A percentile compares a stretch with the other conserved stretches of the same genome.
Conservation (phyloP, 2,113 vertebrate species). For the Telmatochromis bifrenatus region DNA sequence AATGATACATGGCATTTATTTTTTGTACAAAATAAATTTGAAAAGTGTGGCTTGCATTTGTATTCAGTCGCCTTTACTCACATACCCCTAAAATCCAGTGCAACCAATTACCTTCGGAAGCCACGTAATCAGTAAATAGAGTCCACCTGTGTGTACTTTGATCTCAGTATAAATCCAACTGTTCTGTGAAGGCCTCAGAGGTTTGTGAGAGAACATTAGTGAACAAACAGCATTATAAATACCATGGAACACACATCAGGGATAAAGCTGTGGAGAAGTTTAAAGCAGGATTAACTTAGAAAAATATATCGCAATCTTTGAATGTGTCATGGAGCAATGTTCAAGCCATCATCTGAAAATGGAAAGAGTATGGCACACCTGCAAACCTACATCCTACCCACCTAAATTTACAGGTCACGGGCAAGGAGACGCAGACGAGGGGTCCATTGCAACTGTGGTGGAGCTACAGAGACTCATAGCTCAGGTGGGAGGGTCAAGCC, state of each 20-base stretch:
- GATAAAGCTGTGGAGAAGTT: neutral
- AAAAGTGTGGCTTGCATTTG: neutral
- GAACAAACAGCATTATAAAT: neutral
- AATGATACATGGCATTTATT: neutral
- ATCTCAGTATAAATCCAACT: neutral
- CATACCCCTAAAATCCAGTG: neutral
- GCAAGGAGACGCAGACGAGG: neutral
- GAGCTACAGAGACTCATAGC: neutral
- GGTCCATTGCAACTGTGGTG: neutral
- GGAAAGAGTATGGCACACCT: neutral
- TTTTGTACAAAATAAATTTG: neutral
- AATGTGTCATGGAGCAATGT: neutral
- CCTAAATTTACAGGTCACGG: neutral
- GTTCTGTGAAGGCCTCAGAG: neutral
- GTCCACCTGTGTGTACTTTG: neutral
- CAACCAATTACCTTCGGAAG: neutral
- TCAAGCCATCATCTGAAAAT: neutral
- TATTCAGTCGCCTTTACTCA: neutral
- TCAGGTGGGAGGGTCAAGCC: neutral
- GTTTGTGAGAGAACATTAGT: neutral
- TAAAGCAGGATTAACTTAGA: neutral
- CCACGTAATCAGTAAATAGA: neutral
- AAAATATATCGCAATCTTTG: neutral
- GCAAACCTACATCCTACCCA: neutral
- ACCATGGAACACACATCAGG: neutral